Conservation (phyloP, 2,888 invertebrate species). For the Microchrysa polita region DNA sequence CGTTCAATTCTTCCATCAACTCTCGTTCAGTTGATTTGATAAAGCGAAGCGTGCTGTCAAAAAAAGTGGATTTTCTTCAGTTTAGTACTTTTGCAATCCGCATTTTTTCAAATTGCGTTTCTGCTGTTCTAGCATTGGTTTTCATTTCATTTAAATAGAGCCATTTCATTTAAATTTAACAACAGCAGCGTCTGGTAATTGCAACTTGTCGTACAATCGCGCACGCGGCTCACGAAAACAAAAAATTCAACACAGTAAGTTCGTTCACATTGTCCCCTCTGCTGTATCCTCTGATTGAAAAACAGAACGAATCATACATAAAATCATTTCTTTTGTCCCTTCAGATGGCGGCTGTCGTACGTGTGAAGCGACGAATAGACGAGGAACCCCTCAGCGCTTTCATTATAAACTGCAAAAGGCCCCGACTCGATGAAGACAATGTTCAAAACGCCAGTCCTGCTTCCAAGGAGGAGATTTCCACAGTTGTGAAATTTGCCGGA, state of each 20-base stretch:
- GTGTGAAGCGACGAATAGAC: constrained; percentile 77
- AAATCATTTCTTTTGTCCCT: neutral
- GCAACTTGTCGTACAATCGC: no score
- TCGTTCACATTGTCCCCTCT: neutral
- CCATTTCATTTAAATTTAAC: no score
- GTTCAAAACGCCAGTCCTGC: constrained; percentile 47
- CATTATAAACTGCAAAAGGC: constrained; percentile 76
- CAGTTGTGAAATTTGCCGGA: constrained; percentile 77
- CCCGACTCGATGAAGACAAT: constrained; percentile 67
- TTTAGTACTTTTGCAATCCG: no score
- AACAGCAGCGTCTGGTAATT: no score
- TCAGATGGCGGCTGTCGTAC: constrained; percentile 67
- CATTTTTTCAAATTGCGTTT: no score
- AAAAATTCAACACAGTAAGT: no score
- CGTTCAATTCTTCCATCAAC: neutral
- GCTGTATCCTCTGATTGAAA: no score
- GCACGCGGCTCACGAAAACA: no score
- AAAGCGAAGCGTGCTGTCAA: constrained; percentile 28
- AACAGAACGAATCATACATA: neutral
- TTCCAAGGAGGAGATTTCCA: constrained; percentile 66
- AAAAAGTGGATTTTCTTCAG: neutral
- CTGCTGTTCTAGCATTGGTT: no score
- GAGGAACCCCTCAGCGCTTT: constrained; percentile 78
- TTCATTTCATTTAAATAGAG: no score
- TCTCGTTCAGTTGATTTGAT: constrained; percentile 26